Percentiles rank a stretch among this genome's conserved stretches.
phyloP scores from a whole-genome alignment of 2,888 invertebrate genomes.

The Tridacna crocea region DNA sequence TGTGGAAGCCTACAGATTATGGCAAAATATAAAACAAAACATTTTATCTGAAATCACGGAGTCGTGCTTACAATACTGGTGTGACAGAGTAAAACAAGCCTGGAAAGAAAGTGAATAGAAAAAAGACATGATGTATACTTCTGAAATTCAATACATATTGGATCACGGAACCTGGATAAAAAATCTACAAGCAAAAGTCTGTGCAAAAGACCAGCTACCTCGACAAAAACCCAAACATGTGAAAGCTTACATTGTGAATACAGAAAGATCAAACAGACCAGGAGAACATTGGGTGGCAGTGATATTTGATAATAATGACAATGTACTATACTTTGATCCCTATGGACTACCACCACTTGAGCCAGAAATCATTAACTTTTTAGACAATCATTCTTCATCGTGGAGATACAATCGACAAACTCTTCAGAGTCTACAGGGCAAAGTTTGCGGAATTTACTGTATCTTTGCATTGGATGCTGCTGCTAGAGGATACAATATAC shows the following conservation, averaged over 20 bases:
- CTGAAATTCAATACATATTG: no score
- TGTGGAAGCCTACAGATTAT: no score
- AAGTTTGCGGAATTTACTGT: constrained; percentile 10
- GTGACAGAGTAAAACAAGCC: no score
- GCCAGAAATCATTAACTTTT: background rate
- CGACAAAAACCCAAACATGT: no score
- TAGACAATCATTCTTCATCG: background rate
- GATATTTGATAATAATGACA: background rate
- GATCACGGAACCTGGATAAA: no score
- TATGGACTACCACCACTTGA: background rate
- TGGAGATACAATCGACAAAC: background rate
- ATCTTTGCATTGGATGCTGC: background rate
- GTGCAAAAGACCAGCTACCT: constrained; percentile 17
- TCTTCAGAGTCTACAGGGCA: background rate
- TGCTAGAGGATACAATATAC: background rate
- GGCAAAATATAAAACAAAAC: background rate
- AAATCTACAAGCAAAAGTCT: background rate
- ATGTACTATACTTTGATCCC: constrained; percentile 13
- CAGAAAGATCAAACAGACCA: no score
- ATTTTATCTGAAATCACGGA: background rate
- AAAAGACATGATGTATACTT: no score
- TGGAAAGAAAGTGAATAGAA: no score
- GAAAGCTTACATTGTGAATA: no score
- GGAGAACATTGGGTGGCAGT: constrained; percentile 12
- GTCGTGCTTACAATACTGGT: no score